Conservation (phyloP, 2,797 vertebrate species). For the Myotis myotis region DNA sequence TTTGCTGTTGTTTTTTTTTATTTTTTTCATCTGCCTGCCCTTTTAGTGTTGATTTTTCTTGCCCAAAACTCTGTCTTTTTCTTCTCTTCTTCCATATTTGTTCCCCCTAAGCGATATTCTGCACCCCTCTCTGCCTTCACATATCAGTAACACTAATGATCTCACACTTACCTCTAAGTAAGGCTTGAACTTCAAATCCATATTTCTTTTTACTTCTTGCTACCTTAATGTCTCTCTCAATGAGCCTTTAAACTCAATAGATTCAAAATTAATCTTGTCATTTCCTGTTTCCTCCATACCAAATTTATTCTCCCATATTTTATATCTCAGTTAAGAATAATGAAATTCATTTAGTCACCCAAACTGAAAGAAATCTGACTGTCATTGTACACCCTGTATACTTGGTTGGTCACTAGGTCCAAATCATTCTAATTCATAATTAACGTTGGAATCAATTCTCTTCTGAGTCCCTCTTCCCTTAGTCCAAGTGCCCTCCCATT, state of each 20-base stretch:
- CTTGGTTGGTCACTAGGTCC: neutral
- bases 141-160: neutral
- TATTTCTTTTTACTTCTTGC: slow-evolving; percentile 9
- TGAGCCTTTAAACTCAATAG: neutral
- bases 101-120: neutral
- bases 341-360: neutral
- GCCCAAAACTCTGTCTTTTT: neutral
- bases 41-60: neutral
- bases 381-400: neutral
- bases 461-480: neutral
- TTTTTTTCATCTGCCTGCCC: neutral
- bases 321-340: neutral
- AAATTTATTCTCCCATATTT: slow-evolving; percentile 25
- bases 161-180: neutral
- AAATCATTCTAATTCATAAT: neutral
- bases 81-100: neutral
- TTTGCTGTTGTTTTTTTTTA: neutral
- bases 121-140: fast-evolving
- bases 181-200: neutral
- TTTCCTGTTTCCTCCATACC: neutral
- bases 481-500: neutral
- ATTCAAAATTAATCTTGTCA: neutral
- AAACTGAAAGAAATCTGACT: slow-evolving; percentile 40
- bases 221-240: neutral
- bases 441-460: neutral